Evolutionary conservation across 2,888 invertebrate species (phyloP), one percentile per base, ranked within the genome.

Genomic region (Stomorhina lunata): DNA sequence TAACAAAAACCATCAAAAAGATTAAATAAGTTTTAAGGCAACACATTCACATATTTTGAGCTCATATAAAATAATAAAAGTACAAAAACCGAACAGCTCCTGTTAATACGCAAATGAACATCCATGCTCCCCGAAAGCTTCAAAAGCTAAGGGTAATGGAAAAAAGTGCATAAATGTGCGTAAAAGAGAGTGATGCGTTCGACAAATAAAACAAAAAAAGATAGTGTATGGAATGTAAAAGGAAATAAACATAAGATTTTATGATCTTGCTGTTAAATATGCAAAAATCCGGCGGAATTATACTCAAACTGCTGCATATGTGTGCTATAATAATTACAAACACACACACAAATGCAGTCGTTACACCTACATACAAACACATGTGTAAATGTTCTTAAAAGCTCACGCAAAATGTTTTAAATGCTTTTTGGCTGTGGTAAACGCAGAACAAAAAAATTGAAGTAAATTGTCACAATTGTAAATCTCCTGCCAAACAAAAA

Each of bases 181-280:
- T 79, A 53, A 78, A 43, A 53, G 65, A 48, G 53, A 61, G 34
- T 22, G 65, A 82, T 82, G 82, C 79, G 82, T 79, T 82, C 79
- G 65, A 50, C 29, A 25, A 10, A 12, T 10, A 2, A 29, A 22
- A n/a, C 6, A 40, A 22, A 55, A 27, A 27, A 25, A 4, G 29
- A 6, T 22, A 25, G 29, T 9, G 63, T 27, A 32, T 7, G 20
- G 55, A 25, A 15, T 57, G 48, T 57, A 55, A 71, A 68, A 75
- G 79, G 79, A 80, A 83, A 85, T 85, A 85, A 85, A 85, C 85
- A 85, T 85, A 85, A 85, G 85, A 85, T 85, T 85, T 85, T 85
- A 85, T 84, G 85, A 85, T 84, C 84, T 63, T 82, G 69, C 79
- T 75, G 82, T 80, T 78, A 81, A 79, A 84, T 84, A 84, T 80